phyloP scores from a whole-genome alignment of 2,113 vertebrate genomes.

The Eretmochelys imbricata region DNA sequence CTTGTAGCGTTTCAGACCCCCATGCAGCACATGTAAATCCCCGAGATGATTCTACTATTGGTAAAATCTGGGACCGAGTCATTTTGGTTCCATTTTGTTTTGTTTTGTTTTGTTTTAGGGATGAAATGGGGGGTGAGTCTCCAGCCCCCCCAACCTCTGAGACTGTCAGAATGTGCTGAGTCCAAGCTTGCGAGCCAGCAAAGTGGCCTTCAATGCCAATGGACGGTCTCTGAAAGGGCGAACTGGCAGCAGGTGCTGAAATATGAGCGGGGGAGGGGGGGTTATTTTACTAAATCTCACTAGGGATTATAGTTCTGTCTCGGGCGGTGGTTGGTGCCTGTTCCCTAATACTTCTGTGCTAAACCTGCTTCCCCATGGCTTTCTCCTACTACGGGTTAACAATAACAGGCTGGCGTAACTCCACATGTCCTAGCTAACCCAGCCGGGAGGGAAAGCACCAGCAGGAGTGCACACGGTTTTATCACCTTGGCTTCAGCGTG shows the following conservation, averaged over 20 bases:
- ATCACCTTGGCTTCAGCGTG: background rate
- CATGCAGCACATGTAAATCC: background rate
- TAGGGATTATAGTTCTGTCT: background rate
- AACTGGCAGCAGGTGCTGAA: background rate
- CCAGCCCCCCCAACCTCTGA: background rate
- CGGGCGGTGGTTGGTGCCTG: background rate
- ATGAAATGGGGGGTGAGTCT: background rate
- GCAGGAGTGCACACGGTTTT: background rate
- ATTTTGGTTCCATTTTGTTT: background rate
- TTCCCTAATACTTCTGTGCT: background rate
- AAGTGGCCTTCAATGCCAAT: background rate
- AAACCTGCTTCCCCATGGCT: rapidly evolving
- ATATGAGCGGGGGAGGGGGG: background rate
- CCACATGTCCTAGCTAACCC: background rate
- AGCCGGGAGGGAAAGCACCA: background rate
- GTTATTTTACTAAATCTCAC: background rate
- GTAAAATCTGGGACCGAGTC: background rate
- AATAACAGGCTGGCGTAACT: background rate
- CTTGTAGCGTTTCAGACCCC: too few relatives aligned
- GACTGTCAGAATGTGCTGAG: background rate
- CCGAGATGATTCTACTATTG: background rate
- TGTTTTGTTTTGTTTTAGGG: background rate
- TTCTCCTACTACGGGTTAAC: background rate
- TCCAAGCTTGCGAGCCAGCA: background rate
- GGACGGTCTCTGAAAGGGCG: background rate